Percentiles rank a stretch among this genome's conserved stretches.
These are phyloP conservation scores for Tachysurus fulvidraco DNA, from an alignment of 2,113 vertebrate genomes.

Conservation along the genomic window DNA sequence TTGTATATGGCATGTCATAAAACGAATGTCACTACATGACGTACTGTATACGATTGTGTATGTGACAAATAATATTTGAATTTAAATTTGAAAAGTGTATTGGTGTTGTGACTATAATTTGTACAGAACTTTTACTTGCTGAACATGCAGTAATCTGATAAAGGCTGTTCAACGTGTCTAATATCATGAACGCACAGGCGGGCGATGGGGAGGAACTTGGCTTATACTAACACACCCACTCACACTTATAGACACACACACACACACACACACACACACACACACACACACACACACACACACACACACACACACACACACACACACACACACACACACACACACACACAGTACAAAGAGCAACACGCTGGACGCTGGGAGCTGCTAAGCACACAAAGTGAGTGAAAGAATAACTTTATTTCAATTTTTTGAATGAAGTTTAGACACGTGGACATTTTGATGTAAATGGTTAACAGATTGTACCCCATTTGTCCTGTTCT, in stretches of 20 bases:
- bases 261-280: not conserved
- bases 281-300: not conserved
- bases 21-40: too few species aligned
- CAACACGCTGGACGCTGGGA: not conserved
- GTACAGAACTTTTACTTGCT: not conserved
- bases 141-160: slow-evolving; percentile 10
- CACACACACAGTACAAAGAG: not conserved
- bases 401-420: slow-evolving; percentile 15
- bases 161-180: not conserved
- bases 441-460: not conserved
- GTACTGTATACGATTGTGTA: too few species aligned
- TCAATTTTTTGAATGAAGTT: not conserved
- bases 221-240: not conserved
- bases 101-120: not conserved
- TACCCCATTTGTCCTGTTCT: not conserved
- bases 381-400: not conserved
- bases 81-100: not conserved
- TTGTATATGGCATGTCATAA: too few species aligned
- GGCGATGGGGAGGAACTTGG: not conserved
- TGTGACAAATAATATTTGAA: too few species aligned
- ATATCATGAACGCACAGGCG: slow-evolving; percentile 9
- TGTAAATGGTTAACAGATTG: not conserved
- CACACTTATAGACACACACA: not conserved
- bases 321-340: not conserved
- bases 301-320: not conserved